Evolutionary conservation across 1,140 invertebrate genomes (phyloP), one percentile per base, ranked within the genome.

Genomic region (Cyrtorhinus lividipennis): DNA sequence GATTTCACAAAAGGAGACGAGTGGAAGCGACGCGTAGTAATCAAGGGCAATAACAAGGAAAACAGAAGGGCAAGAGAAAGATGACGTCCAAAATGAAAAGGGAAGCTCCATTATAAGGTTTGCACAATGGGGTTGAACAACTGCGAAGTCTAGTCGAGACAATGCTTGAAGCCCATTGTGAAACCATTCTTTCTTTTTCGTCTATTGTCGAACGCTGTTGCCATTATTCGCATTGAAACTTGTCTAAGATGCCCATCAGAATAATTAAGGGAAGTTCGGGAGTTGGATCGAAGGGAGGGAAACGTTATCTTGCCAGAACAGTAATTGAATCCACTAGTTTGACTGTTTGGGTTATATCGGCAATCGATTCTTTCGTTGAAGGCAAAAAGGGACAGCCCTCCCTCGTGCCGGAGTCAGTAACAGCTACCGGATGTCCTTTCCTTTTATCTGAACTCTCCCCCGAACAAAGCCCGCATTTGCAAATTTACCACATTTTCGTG

Each of bases 161-260:
- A 59, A 59, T 30, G 58, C 24, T 15, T 26, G 24, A 30, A 57
- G 15, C 24, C 24, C 26, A 59, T 59, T 59, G 58, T 57, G n/a
- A 53, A 22, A 24, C 27, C 58, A 59, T 59, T 59, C 58, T 26
- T 24, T 13, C 18, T 24, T 24, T 25, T 53, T 53, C 20, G 23
- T 58, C 56, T 59, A 59, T 59, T 59, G 58, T 59, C 24, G 20
- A 53, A 59, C 24, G 15, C 58, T 59, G 58, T 59, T 59, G 58
- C 58, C 58, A 59, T 59, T 59, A 59, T 59, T 15, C 58, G 58
- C 27, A 59, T 59, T 59, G 58, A 59, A 30, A 59, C 27, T 59
- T 25, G 56, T 58, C 58, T 59, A 59, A 59, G 58, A 59, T 59
- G 58, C 58, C 58, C 58, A 59, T 59, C 58, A 59, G 58, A 59